Conservation (phyloP, 2,113 vertebrate species). For the Macquaria ambigua region DNA sequence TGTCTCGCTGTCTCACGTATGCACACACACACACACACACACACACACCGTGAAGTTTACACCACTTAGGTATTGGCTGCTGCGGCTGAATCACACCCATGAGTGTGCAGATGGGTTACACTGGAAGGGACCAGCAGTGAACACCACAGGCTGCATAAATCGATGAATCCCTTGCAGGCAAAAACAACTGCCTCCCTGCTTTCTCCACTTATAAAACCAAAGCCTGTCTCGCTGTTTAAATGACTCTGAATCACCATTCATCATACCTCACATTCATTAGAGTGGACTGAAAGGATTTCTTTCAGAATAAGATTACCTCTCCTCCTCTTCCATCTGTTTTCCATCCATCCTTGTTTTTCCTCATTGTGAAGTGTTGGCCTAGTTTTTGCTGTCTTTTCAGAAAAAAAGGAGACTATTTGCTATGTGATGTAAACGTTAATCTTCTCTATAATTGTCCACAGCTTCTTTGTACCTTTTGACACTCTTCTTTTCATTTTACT, state of each 20-base stretch:
- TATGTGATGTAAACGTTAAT: slow-evolving; percentile 6
- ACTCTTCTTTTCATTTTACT: slow-evolving; percentile 19
- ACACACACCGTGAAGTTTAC: slow-evolving; percentile 44
- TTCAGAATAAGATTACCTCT: slow-evolving; percentile 53
- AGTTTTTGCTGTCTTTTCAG: slow-evolving; percentile 40
- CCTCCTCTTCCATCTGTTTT: slow-evolving; percentile 36
- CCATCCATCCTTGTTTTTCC: slow-evolving; percentile 45
- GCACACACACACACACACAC: slow-evolving; percentile 32
- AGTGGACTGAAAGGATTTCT: slow-evolving; percentile 42
- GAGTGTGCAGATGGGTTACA: slow-evolving; percentile 54
- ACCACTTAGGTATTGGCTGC: slow-evolving; percentile 41
- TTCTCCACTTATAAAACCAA: slow-evolving; percentile 46
- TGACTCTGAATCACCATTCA: slow-evolving; percentile 47
- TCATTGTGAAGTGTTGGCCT: slow-evolving; percentile 35
- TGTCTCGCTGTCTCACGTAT: slow-evolving; percentile 7
- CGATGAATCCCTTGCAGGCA: slow-evolving; percentile 48
- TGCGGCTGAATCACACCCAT: slow-evolving; percentile 43
- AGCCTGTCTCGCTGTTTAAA: slow-evolving; percentile 44
- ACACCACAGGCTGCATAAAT: slow-evolving; percentile 52
- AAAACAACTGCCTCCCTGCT: slow-evolving; percentile 32
- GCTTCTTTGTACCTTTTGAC: background rate
- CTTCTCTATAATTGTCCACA: slow-evolving; percentile 28
- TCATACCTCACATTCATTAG: slow-evolving; percentile 55
- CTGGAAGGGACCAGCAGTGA: slow-evolving; percentile 27
- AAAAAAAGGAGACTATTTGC: slow-evolving; percentile 12